Base-by-base conservation (phyloP, 2,888 invertebrate species). In the Amiota minor region DNA sequence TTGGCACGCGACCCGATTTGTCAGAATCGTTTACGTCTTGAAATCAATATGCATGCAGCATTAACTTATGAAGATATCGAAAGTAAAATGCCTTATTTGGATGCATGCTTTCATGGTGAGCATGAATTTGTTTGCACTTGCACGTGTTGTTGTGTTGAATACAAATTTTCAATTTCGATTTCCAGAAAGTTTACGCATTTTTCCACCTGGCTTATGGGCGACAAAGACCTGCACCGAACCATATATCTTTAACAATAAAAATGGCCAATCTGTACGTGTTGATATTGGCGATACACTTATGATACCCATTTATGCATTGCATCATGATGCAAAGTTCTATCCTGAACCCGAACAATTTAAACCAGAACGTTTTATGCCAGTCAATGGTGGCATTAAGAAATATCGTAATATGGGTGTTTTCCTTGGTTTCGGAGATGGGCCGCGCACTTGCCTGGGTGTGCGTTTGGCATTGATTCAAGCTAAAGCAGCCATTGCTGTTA, bases 371-470 rank as follows among this genome's bases (percentile, higher is more conserved):
- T 90, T 89, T 74, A 76, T 83, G 73, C 70, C 65, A 0, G 80
- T 81, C 23, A 82, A 89, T 73, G 87, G 86, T n/a, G 87, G 87
- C 3, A 68, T 80, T 0, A 88, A 87, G 74, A 78, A 80, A 2
- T 86, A 80, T 72, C 83, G 83, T n/a, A 86, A 88, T 68, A 76
- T 85, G 79, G 89, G 89, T 64, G 83, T 83, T 1, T 90, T 88
- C 74, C 74, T 87, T 14, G 88, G 88, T 53, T 89, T 89, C 68
- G 88, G 89, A n/a, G 87, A 89, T 78, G 89, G 90, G 2, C 90
- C 89, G 0, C 80, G 90, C 14, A 86, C 84, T 20, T 90, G 89
- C 74, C 84, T 89, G 68, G 90, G 87, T 11, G 87, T 87, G 74
- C 85, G 82, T 0, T 81, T 89, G 76, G 89, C 86, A 1, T 72